These are phyloP conservation scores for Artemia franciscana DNA, from an alignment of 1,140 invertebrate genomes.

Conservation along the genomic window DNA sequence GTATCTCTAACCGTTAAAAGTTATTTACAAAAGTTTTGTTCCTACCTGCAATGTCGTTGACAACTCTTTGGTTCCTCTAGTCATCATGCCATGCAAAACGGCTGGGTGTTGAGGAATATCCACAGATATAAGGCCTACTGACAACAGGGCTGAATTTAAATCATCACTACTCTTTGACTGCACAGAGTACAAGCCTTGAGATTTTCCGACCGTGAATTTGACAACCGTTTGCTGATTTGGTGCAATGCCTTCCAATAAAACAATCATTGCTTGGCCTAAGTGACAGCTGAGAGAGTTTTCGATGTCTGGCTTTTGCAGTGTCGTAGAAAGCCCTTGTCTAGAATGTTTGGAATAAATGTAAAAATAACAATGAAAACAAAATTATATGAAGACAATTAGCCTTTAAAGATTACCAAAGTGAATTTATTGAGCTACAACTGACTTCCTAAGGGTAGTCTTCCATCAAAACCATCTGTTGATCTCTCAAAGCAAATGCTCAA, in stretches of 20 bases:
- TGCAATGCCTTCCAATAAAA: constrained; percentile 63
- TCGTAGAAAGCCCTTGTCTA: constrained; percentile 8
- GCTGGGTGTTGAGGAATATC: constrained; percentile 93
- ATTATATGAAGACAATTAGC: no score
- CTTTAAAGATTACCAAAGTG: no score
- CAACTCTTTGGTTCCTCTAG: constrained; percentile 69
- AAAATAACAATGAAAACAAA: no score
- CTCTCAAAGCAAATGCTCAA: no score
- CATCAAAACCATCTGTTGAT: no score
- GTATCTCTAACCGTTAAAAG: no score
- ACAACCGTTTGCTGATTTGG: constrained; percentile 72
- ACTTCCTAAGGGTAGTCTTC: no score
- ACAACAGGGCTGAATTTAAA: constrained; percentile 62
- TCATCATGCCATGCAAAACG: constrained; percentile 88
- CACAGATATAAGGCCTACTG: constrained; percentile 65
- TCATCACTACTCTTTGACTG: constrained; percentile 49
- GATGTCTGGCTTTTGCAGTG: constrained; percentile 24
- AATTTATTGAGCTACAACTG: no score
- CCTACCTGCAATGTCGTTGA: constrained; percentile 60
- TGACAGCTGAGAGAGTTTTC: constrained; percentile 75
- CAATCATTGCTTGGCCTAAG: constrained; percentile 73
- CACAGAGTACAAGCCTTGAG: constrained; percentile 68
- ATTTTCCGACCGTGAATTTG: constrained; percentile 71
- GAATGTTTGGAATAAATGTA: no score
- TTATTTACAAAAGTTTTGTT: no score